Evolutionary conservation across 1,140 invertebrate genomes (phyloP).

Genomic region (Plectrocnemia conspersa): DNA sequence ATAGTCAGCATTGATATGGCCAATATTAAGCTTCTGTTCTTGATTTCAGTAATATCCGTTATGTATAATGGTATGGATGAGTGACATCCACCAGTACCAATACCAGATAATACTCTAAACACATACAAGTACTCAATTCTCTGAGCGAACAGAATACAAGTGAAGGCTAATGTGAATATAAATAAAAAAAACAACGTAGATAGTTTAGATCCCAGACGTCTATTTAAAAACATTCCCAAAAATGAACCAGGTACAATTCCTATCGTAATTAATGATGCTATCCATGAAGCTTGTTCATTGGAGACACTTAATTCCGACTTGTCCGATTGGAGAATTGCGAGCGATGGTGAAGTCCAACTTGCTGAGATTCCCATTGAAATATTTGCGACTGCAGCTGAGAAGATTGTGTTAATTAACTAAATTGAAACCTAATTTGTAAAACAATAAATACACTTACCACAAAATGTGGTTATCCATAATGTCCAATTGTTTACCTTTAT

Average conservation of each 20-base stretch:
- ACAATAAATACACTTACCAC: background rate
- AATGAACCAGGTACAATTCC: slow-evolving; percentile 26
- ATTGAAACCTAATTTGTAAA: background rate
- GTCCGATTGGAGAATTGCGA: slow-evolving; percentile 16
- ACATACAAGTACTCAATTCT: slow-evolving; percentile 5
- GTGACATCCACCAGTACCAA: slow-evolving; percentile 17
- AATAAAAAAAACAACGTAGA: slow-evolving; percentile 36
- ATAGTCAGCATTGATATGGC: slow-evolving; percentile 14
- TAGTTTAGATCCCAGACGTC: slow-evolving; percentile 39
- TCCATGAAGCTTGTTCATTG: slow-evolving; percentile 29
- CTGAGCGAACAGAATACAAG: slow-evolving; percentile 36
- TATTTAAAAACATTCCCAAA: slow-evolving; percentile 32
- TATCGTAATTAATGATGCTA: slow-evolving; percentile 23
- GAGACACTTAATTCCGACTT: slow-evolving; percentile 18
- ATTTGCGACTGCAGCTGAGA: no score
- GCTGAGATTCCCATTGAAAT: slow-evolving; percentile 19
- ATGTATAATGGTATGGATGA: slow-evolving; percentile 25
- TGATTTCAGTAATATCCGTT: slow-evolving; percentile 27
- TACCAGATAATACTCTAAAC: slow-evolving; percentile 19
- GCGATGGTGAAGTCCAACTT: slow-evolving; percentile 25
- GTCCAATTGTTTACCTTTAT: no score
- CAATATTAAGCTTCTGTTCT: slow-evolving; percentile 21
- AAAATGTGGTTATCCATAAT: no score
- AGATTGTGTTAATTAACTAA: background rate
- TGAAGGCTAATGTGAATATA: slow-evolving; percentile 35